Evolutionary conservation across 2,797 vertebrate species (phyloP), one percentile per base, ranked within the genome.

Genomic region (Acrossocheilus fasciatus): DNA sequence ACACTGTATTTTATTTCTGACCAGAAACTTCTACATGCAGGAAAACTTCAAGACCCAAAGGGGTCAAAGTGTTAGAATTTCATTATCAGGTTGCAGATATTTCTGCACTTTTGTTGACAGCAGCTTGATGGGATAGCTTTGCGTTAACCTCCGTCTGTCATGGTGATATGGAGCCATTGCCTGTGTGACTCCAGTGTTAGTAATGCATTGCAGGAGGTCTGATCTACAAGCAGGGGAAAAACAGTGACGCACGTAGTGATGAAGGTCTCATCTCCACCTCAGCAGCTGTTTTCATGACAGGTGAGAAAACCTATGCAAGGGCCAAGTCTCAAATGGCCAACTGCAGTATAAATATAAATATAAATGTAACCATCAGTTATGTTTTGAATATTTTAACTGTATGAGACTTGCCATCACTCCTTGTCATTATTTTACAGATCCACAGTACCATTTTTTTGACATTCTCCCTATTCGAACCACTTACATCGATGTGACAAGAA

Each of bases 21-120:
- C 9, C 3, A 68, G 59, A 84, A 68, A 68, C 64, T 54, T 68
- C 14, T 1, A 26, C 10, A 72, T 59, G 20, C 52, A 59, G 26
- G 4, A 62, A 57, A 85, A 79, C 76, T 80, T 85, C 8, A 59
- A 59, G 17, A 45, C 76, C 66, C 83, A 64, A 62, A 83, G 68
- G 77, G 52, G 75, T 78, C 86, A 81, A 62, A 66, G 87, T 83
- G 74, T 85, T 75, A 81, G 83, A 88, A 89, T 87, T 87, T 89
- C 82, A 91, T 91, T 88, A 91, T 91, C 81, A 86, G 86, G 41
- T 82, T 50, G 68, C 82, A 85, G 81, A 57, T 68, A 84, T 79
- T 77, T 89, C 72, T 76, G 84, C 84, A 86, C 57, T 76, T 79
- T 78, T 77, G 80, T 64, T 83, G 86, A 89, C 82, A 89, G 80